Percentiles rank a stretch among this genome's conserved stretches.
These are phyloP conservation scores for Diachasmimorpha longicaudata DNA, from an alignment of 1,140 invertebrate genomes.

Conservation along the genomic window DNA sequence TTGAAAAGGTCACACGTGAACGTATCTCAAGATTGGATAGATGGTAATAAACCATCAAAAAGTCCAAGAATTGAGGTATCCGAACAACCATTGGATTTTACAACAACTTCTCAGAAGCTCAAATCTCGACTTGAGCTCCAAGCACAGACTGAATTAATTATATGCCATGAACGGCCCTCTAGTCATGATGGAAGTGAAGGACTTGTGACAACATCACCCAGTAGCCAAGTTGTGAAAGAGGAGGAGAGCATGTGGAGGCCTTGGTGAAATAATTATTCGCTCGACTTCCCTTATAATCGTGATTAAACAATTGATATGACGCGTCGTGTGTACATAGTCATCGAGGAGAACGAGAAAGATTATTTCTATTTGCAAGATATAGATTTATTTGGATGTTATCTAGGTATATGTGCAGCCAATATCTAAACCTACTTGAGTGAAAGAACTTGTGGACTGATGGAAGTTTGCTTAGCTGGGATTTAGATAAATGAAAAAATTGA, in stretches of 20 bases:
- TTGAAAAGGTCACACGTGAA: conserved; percentile 56
- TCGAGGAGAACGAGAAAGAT: conserved; percentile 4
- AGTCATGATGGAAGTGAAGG: conserved; percentile 44
- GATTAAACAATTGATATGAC: background rate
- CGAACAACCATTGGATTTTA: conserved; percentile 18
- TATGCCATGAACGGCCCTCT: conserved; percentile 48
- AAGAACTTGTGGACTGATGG: background rate
- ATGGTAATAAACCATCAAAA: conserved; percentile 45
- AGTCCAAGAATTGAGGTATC: conserved; percentile 46
- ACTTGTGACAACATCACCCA: conserved; percentile 36
- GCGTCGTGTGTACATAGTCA: background rate
- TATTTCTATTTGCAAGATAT: conserved; percentile 45
- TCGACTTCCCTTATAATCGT: background rate
- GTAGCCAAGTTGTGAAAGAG: conserved; percentile 50
- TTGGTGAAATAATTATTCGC: conserved; percentile 43
- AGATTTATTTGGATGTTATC: conserved; percentile 65
- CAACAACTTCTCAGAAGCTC: conserved; percentile 9
- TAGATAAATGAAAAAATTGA: no score
- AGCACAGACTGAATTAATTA: conserved; percentile 33
- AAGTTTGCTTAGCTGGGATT: background rate
- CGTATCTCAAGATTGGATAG: conserved; percentile 39
- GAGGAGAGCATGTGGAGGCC: conserved; percentile 63
- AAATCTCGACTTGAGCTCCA: background rate
- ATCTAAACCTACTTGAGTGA: background rate
- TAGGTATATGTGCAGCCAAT: conserved; percentile 54